Conservation (phyloP, 2,113 vertebrate species). For the Megaptera novaeangliae region DNA sequence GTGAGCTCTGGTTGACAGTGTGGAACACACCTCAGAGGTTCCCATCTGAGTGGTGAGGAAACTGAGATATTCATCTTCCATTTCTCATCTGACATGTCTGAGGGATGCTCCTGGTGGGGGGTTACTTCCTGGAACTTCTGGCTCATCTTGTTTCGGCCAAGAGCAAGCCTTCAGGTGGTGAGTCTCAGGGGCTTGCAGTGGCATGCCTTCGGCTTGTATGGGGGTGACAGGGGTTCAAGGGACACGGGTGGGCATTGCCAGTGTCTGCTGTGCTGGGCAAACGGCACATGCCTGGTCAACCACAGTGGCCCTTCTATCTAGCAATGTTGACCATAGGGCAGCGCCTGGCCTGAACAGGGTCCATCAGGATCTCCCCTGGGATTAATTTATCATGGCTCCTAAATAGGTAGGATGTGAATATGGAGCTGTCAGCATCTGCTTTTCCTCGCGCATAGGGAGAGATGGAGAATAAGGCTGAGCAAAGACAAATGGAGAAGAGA, state of each 20-base stretch:
- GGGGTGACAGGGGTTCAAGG: background rate
- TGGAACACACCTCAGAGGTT: background rate
- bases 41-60: background rate
- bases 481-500: background rate
- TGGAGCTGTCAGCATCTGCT: background rate
- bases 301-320: background rate
- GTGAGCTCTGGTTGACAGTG: background rate
- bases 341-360: too few relatives aligned
- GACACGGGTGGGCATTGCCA: background rate
- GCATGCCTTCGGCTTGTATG: background rate
- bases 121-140: background rate
- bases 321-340: background rate
- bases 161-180: background rate
- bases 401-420: background rate
- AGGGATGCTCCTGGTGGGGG: background rate
- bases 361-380: background rate
- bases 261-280: background rate
- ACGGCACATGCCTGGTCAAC: background rate
- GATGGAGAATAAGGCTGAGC: background rate
- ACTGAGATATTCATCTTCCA: background rate
- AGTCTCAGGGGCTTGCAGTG: background rate
- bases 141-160: background rate
- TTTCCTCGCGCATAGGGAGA: constrained; percentile 21
- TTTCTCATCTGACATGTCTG: background rate
- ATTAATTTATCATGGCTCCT: background rate